Evolutionary conservation across 2,888 invertebrate genomes (phyloP).

Genomic region (Eristalis intricaria): DNA sequence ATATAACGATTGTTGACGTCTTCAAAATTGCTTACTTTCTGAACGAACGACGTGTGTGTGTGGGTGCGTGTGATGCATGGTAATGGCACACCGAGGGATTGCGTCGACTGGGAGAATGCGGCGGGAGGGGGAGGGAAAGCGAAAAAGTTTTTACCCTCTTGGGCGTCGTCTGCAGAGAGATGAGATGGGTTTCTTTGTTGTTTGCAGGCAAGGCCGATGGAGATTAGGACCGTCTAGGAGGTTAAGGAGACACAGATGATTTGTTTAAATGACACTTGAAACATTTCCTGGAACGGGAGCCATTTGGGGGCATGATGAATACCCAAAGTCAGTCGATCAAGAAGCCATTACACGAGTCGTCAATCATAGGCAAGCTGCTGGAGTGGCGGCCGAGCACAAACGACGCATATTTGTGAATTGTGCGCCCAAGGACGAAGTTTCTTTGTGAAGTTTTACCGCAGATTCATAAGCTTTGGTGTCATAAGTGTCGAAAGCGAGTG

Average conservation of each 20-base stretch:
- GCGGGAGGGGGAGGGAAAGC: neutral
- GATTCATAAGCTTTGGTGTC: neutral
- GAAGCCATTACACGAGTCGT: neutral
- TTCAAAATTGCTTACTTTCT: slow-evolving; percentile 9
- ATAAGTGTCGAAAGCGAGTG: neutral
- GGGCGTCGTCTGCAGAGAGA: neutral
- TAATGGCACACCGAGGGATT: neutral
- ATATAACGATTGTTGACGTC: slow-evolving; percentile 22
- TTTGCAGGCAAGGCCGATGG: neutral
- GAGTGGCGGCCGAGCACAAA: neutral
- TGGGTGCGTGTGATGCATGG: neutral
- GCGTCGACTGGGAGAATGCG: neutral
- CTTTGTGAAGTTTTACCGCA: neutral
- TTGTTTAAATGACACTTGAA: neutral
- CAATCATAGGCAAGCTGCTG: neutral
- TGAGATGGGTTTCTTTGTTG: neutral
- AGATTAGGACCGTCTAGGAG: neutral
- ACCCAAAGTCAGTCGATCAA: neutral
- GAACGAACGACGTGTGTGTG: neutral
- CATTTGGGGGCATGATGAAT: neutral
- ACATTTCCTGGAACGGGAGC: neutral
- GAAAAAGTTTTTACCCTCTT: neutral
- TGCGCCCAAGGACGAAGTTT: neutral
- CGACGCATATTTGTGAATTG: neutral
- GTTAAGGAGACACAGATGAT: neutral